phyloP scores from a whole-genome alignment of 2,888 invertebrate genomes.

The Polyommatus icarus region DNA sequence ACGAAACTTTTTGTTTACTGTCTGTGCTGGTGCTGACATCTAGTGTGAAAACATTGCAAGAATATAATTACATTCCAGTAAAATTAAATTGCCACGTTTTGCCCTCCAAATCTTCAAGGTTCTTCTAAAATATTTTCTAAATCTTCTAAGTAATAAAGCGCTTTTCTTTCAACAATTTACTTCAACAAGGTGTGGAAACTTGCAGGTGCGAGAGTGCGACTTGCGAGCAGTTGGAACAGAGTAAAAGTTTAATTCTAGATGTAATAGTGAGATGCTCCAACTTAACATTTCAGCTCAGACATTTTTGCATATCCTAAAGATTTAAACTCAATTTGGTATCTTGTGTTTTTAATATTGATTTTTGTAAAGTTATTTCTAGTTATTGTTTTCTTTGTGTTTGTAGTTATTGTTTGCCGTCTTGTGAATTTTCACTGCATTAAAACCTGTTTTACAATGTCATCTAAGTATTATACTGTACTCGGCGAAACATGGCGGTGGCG shows the following conservation, averaged over 20 bases:
- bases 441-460: too few species aligned
- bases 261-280: conserved; percentile 2
- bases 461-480: too few species aligned
- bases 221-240: conserved; percentile 21
- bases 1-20: too few species aligned
- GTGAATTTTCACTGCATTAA: too few species aligned
- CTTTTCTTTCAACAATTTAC: conserved; percentile 11
- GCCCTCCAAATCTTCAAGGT: background rate
- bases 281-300: background rate
- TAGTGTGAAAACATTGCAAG: too few species aligned
- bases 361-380: background rate
- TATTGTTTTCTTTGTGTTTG: too few species aligned
- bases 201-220: conserved; percentile 28
- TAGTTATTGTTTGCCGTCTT: too few species aligned
- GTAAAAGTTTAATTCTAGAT: conserved; percentile 31
- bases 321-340: background rate
- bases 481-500: too few species aligned
- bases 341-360: background rate
- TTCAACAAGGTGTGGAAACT: conserved; percentile 32
- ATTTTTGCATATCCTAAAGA: conserved; percentile 15
- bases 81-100: background rate
- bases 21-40: too few species aligned
- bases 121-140: background rate
- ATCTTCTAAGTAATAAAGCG: background rate
- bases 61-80: background rate